A percentile compares a stretch with the other conserved stretches of the same genome.
These are phyloP conservation scores for Dromococcyx pavoninus DNA, from an alignment of 2,797 vertebrate genomes.

Conservation along the genomic window DNA sequence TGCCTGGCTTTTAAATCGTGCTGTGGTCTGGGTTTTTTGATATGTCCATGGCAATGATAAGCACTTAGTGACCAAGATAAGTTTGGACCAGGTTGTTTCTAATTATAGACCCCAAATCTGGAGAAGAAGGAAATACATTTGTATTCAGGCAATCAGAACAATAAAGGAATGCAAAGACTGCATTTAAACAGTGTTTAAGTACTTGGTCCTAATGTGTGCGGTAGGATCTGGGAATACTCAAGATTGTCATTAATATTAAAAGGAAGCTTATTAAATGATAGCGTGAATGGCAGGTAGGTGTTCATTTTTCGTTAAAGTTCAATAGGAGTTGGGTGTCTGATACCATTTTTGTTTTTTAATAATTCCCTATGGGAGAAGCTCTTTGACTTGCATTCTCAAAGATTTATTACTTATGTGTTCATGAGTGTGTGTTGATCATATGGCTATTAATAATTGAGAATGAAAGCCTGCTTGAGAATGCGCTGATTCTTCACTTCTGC, in stretches of 20 bases:
- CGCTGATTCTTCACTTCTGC: slow-evolving; percentile 1
- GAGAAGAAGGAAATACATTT: not conserved
- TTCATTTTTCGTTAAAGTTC: slow-evolving; percentile 20
- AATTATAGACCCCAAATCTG: not conserved
- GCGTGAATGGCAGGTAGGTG: not conserved
- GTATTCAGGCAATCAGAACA: not conserved
- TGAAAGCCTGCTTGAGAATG: not conserved
- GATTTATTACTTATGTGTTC: slow-evolving; percentile 12
- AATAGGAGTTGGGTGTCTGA: not conserved
- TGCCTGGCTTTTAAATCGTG: not conserved
- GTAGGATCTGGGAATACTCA: not conserved
- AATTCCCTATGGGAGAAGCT: not conserved
- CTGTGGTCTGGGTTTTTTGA: not conserved
- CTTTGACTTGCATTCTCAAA: not conserved
- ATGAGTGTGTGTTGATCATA: not conserved
- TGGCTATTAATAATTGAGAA: slow-evolving; percentile 21
- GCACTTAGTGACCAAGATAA: not conserved
- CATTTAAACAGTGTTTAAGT: not conserved
- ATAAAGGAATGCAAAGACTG: not conserved
- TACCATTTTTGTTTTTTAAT: not conserved
- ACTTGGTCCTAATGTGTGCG: not conserved
- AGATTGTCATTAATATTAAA: not conserved
- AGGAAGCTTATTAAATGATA: not conserved
- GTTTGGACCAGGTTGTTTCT: not conserved
- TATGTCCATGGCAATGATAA: not conserved